Evolutionary conservation across 2,113 vertebrate genomes (phyloP), one percentile per base, ranked within the genome.

Genomic region (Ascaphus truei): DNA sequence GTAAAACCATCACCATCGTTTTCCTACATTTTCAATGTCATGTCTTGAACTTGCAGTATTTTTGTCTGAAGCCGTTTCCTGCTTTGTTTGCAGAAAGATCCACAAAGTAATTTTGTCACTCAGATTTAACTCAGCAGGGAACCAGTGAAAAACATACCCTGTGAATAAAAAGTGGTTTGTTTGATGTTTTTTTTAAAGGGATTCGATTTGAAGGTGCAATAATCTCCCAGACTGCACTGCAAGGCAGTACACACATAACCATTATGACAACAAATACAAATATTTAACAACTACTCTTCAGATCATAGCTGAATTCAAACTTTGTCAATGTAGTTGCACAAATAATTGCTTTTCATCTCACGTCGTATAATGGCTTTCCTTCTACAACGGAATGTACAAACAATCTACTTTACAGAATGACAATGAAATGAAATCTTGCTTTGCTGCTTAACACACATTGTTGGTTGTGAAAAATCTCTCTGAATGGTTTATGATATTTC

Each of bases 21-120:
- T 45, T 5, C 41, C n/a, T 79, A 76, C 71, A 73, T 75, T 26
- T 69, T 81, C 75, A 75, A 75, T 82, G 25, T 73, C 66, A 79
- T 50, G 6, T 68, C 77, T 76, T 80, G 74, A 74, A 65, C 75
- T 58, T 77, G 53, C 7, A 9, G 0, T 48, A n/a, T 80, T 51
- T 65, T 75, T 2, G 0, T 73, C 53, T 53, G 60, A 72, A 50
- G 61, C 74, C 27, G 41, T 65, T 74, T 61, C 65, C 73, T 79
- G 73, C 34, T 10, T 37, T 29, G 63, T 72, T 74, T 58, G 72
- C 71, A 58, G 64, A 76, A 26, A 25, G 57, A 73, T 29, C 0
- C 23, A 7, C 3, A 11, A 18, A 57, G 51, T 67, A 20, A 31
- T 72, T 68, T 73, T n/a, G 22, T 68, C 41, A 57, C 62, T 83